A percentile compares a stretch with the other conserved stretches of the same genome.
These are phyloP conservation scores for Andrena dorsata DNA, from an alignment of 2,888 invertebrate genomes.

Conservation along the genomic window DNA sequence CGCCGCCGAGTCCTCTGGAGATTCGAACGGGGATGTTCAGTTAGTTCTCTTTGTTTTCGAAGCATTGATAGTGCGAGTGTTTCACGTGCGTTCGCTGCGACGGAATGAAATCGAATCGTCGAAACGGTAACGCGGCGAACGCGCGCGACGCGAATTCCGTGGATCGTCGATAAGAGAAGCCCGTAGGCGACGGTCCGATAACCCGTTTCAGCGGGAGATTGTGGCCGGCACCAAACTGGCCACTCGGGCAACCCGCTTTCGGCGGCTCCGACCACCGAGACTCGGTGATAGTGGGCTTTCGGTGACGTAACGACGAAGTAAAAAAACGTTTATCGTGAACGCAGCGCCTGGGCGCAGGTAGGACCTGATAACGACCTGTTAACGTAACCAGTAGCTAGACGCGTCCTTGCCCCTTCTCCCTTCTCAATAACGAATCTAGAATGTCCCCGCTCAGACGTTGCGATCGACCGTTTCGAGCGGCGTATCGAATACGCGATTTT, in stretches of 20 bases:
- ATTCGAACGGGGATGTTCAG: too few relatives aligned
- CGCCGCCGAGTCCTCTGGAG: too few relatives aligned
- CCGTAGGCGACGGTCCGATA: constrained; percentile 70
- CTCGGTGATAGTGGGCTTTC: constrained; percentile 31
- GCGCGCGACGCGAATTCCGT: constrained; percentile 34
- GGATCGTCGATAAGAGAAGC: constrained; percentile 69
- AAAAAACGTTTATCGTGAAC: constrained; percentile 7
- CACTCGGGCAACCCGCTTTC: constrained; percentile 58
- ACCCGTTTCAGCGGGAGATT: constrained; percentile 70
- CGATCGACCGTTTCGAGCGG: neutral
- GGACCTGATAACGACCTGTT: neutral
- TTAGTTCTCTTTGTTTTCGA: too few relatives aligned
- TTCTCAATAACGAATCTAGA: neutral
- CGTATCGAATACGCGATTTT: neutral
- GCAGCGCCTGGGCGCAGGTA: neutral
- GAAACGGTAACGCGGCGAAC: constrained; percentile 4
- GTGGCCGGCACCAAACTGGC: constrained; percentile 47
- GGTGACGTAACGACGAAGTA: constrained; percentile 29
- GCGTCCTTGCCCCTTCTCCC: constrained; percentile 21
- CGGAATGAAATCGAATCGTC: constrained; percentile 13
- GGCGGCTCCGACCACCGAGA: constrained; percentile 38
- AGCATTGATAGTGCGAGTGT: too few relatives aligned
- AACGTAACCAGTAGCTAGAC: neutral
- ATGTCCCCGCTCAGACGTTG: neutral
- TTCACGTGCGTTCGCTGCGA: neutral